Conservation (phyloP, 2,888 invertebrate species). For the Iselma pallidipennis region DNA sequence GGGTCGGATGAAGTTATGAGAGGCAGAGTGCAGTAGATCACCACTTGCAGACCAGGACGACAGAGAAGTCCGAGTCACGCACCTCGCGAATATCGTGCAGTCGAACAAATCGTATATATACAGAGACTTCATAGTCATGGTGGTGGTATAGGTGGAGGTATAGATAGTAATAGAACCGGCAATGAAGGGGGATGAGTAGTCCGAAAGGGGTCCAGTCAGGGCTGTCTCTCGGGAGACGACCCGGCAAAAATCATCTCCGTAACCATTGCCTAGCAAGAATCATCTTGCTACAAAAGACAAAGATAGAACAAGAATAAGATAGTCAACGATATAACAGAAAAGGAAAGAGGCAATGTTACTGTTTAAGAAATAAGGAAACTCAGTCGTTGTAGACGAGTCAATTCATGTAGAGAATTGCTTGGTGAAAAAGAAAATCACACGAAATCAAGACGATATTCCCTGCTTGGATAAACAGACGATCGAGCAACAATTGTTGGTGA, state of each 20-base stretch:
- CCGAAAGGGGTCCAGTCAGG: slow-evolving; percentile 36
- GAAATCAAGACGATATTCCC: background rate
- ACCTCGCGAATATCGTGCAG: slow-evolving; percentile 29
- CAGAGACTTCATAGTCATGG: slow-evolving; percentile 25
- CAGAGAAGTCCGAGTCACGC: slow-evolving; percentile 44
- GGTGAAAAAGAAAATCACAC: slow-evolving; percentile 44
- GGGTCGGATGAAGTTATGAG: slow-evolving; percentile 59
- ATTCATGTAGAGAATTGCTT: slow-evolving; percentile 45
- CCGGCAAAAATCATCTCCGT: slow-evolving; percentile 43
- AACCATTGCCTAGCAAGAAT: slow-evolving; percentile 48
- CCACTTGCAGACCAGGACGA: slow-evolving; percentile 42
- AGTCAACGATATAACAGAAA: slow-evolving; percentile 23
- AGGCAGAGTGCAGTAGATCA: slow-evolving; percentile 58
- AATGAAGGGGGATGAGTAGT: slow-evolving; percentile 26
- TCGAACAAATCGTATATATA: no score
- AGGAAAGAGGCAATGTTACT: slow-evolving; percentile 27
- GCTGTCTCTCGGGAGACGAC: slow-evolving; percentile 31
- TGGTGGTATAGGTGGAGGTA: slow-evolving; percentile 29
- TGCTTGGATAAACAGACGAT: background rate
- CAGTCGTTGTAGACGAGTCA: slow-evolving; percentile 35
- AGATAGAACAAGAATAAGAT: slow-evolving; percentile 26
- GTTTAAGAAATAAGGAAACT: slow-evolving; percentile 31
- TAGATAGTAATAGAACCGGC: slow-evolving; percentile 35
- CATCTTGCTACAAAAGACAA: slow-evolving; percentile 37
- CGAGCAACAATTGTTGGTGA: background rate